phyloP scores from a whole-genome alignment of 1,140 invertebrate genomes.

The Diorhabda sublineata region DNA sequence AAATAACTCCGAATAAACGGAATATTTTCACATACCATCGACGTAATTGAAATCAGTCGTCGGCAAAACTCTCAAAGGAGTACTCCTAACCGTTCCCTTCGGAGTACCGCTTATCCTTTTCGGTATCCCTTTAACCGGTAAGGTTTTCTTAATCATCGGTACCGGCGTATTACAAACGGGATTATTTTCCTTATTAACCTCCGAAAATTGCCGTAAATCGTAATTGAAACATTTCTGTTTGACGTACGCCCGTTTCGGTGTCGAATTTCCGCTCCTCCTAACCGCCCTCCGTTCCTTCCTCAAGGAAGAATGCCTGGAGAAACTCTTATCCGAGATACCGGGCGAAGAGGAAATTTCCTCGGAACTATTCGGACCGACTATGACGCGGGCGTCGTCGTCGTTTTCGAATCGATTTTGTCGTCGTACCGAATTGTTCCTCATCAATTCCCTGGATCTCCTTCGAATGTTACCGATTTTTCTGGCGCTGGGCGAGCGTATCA shows the following conservation, averaged over 20 bases:
- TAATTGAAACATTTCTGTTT: conserved; percentile 11
- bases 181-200: conserved; percentile 8
- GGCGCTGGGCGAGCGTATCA: conserved; percentile 74
- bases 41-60: neutral
- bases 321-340: neutral
- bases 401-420: neutral
- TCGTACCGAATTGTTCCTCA: conserved; percentile 38
- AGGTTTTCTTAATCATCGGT: conserved; percentile 10
- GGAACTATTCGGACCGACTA: neutral
- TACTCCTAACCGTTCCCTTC: neutral
- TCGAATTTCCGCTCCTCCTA: conserved; percentile 5
- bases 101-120: conserved; percentile 11
- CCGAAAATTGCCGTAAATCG: neutral
- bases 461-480: conserved; percentile 72
- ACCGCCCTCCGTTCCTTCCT: neutral
- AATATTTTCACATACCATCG: too few relatives aligned
- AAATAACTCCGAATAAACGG: too few relatives aligned
- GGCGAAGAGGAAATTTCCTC: neutral
- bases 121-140: neutral
- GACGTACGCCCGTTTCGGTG: conserved; percentile 2
- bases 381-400: neutral
- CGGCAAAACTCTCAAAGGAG: conserved; percentile 14
- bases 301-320: neutral
- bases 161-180: neutral
- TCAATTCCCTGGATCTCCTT: conserved; percentile 58